phyloP scores from a whole-genome alignment of 2,888 invertebrate genomes.

The Heliothis peltigera region DNA sequence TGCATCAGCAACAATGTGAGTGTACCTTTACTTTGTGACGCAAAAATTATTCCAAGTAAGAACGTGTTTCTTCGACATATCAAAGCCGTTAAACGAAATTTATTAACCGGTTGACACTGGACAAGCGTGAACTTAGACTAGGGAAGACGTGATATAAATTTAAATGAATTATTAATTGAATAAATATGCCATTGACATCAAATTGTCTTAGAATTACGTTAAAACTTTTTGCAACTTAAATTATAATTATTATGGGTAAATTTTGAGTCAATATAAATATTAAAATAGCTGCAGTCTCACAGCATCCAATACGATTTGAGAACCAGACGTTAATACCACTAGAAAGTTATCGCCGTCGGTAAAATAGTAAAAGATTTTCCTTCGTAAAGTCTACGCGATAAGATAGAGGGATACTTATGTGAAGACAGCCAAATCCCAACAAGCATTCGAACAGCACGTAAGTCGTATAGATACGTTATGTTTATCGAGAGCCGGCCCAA shows the following conservation, averaged over 20 bases:
- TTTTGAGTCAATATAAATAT: constrained; percentile 24
- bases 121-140: constrained; percentile 56
- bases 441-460: constrained; percentile 60
- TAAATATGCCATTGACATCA: constrained; percentile 46
- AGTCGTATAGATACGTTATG: constrained; percentile 69
- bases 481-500: constrained; percentile 81
- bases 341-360: constrained; percentile 46
- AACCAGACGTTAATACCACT: constrained; percentile 41
- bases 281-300: constrained; percentile 27
- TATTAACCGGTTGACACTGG: constrained; percentile 71
- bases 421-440: constrained; percentile 64
- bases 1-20: constrained; percentile 77
- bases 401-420: constrained; percentile 61
- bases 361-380: constrained; percentile 59
- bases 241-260: constrained; percentile 1
- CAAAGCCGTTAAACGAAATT: constrained; percentile 67
- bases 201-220: constrained; percentile 19
- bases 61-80: constrained; percentile 62
- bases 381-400: constrained; percentile 51
- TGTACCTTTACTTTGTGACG: constrained; percentile 66
- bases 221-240: constrained; percentile 12
- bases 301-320: constrained; percentile 25
- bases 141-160: constrained; percentile 52
- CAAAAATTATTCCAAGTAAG: constrained; percentile 66
- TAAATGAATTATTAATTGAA: constrained; percentile 70